These are phyloP conservation scores for Dicycla oo DNA, from an alignment of 2,888 invertebrate genomes.

Conservation along the genomic window DNA sequence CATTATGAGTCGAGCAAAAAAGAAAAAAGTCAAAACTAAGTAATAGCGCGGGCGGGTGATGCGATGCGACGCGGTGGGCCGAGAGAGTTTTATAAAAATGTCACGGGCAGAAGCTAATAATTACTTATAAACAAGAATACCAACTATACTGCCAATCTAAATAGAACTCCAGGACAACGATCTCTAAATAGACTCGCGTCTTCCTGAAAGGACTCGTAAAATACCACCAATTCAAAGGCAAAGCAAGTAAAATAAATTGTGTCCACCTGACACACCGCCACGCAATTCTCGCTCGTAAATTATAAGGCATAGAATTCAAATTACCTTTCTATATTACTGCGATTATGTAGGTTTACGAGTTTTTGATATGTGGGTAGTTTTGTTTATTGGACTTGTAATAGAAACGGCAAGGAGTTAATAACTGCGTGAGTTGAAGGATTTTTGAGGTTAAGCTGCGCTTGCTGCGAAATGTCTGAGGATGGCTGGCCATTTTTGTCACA, in stretches of 20 bases:
- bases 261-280: conserved; percentile 3
- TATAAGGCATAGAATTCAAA: conserved; percentile 43
- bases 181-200: conserved; percentile 13
- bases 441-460: neutral
- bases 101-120: neutral
- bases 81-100: neutral
- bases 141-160: neutral
- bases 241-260: conserved; percentile 8
- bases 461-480: neutral
- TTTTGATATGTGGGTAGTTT: conserved; percentile 21
- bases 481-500: neutral
- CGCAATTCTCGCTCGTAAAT: conserved; percentile 35
- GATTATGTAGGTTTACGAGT: conserved; percentile 50
- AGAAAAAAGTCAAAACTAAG: too few relatives aligned
- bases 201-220: conserved; percentile 28
- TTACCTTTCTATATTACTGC: conserved; percentile 36
- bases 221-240: conserved; percentile 7
- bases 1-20: too few relatives aligned
- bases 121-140: neutral
- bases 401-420: conserved; percentile 5
- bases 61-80: neutral
- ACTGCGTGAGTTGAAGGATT: neutral
- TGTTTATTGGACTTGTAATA: conserved; percentile 7
- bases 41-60: neutral
- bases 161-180: conserved; percentile 13